Conservation (phyloP, 1,140 invertebrate species). For the Trypoxylus dichotomus region DNA sequence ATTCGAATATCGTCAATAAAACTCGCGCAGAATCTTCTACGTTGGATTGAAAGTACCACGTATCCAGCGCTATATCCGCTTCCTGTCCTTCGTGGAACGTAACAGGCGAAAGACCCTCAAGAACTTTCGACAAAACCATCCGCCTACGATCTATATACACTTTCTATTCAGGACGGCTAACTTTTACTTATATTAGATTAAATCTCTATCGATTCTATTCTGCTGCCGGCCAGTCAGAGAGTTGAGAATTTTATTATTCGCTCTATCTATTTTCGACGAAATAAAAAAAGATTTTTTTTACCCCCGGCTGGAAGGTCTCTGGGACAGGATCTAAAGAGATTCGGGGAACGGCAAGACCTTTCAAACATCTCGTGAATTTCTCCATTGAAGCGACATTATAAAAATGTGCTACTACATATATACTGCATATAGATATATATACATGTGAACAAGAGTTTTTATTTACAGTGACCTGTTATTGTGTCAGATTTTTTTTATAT, state of each 20-base stretch:
- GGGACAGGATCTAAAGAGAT: background rate
- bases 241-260: background rate
- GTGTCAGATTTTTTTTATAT: background rate
- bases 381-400: background rate
- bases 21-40: background rate
- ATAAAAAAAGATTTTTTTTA: background rate
- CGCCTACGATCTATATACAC: background rate
- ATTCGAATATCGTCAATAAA: background rate
- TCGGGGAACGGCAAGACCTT: background rate
- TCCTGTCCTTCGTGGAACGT: background rate
- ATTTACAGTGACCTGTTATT: background rate
- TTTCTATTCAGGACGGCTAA: background rate
- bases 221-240: background rate
- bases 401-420: background rate
- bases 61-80: background rate
- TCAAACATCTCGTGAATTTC: background rate
- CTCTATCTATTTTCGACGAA: background rate
- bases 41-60: too few relatives aligned
- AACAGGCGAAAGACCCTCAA: too few relatives aligned
- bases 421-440: too few relatives aligned
- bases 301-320: too few relatives aligned
- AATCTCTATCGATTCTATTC: background rate
- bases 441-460: background rate
- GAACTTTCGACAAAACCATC: too few relatives aligned
- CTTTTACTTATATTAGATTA: constrained; percentile 6